Conservation (phyloP, 2,888 invertebrate species). For the Plutella xylostella region DNA sequence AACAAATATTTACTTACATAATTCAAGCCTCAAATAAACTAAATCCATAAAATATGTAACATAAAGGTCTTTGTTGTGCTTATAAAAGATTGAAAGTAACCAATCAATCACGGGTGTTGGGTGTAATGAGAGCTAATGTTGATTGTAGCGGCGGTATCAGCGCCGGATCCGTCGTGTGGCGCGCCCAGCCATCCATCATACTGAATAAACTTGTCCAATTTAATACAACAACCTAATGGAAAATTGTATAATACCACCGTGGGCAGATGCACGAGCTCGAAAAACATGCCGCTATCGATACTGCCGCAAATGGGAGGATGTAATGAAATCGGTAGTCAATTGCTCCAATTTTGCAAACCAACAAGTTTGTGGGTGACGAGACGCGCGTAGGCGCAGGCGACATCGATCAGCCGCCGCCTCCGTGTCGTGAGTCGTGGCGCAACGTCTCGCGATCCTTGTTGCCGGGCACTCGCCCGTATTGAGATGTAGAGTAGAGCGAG, state of each 20-base stretch:
- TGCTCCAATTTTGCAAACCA: constrained; percentile 55
- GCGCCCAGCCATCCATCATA: constrained; percentile 47
- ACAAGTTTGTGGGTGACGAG: constrained; percentile 47
- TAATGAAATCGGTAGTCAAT: constrained; percentile 30
- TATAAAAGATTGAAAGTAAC: too few species aligned
- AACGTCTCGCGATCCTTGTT: neutral
- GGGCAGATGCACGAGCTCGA: constrained; percentile 24
- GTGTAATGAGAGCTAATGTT: too few species aligned
- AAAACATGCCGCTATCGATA: neutral
- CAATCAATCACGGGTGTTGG: too few species aligned
- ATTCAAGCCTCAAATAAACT: too few species aligned
- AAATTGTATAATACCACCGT: constrained; percentile 42
- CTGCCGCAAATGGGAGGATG: neutral
- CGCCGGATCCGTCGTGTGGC: constrained; percentile 55
- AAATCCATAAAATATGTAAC: too few species aligned
- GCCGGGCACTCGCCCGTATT: too few species aligned
- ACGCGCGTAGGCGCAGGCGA: constrained; percentile 3
- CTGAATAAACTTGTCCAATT: constrained; percentile 52
- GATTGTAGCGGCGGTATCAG: too few species aligned
- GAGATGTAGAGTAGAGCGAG: neutral
- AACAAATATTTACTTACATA: too few species aligned
- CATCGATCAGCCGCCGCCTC: constrained; percentile 3
- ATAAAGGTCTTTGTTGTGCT: too few species aligned
- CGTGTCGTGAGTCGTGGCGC: neutral
- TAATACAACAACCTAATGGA: constrained; percentile 36